Base-by-base conservation (phyloP, 2,888 invertebrate genomes). In the Actias luna region DNA sequence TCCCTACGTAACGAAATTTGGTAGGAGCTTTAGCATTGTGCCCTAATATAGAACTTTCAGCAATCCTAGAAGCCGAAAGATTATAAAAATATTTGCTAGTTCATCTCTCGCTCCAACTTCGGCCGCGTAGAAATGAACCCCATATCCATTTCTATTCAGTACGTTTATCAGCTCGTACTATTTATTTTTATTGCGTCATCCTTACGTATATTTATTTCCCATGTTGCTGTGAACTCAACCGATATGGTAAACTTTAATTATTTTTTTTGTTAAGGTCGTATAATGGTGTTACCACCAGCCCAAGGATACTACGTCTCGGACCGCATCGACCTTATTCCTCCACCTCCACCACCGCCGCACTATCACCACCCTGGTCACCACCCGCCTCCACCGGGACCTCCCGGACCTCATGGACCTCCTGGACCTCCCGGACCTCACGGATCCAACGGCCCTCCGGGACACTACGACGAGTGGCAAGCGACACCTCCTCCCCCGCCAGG, bases 221-320 rank as follows among this genome's bases (percentile, higher is more conserved):
- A n/a, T n/a, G n/a, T n/a, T n/a, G n/a, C n/a, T n/a, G n/a, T n/a
- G n/a, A n/a, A n/a, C n/a, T n/a, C n/a, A n/a, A n/a, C n/a, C n/a
- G n/a, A n/a, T n/a, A n/a, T 55, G 33, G 33, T 33, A 12, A 33
- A 33, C 33, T 5, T n/a, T n/a, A 39, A 39, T n/a, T n/a, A 39
- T 39, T 52, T 5, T 39, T 5, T 57, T 1, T 68, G n/a, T 69
- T 8, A 74, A 91, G 91, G 90, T 65, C 85, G 93, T 22, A 88
- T 93, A 63, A 85, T 93, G 87, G 83, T 83, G 1, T 73, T 92
- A 0, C 87, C 91, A 0, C 83, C 88, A 0, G 78, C 89, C 0
- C 85, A 85, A 60, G 92, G 90, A 4, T 92, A 91, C 78, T 93
- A 92, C 79, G 87, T 93, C 57, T 78, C 90, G 0, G 90, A 92